Evolutionary conservation across 1,140 invertebrate genomes (phyloP).

Genomic region (Drosophila tristis): DNA sequence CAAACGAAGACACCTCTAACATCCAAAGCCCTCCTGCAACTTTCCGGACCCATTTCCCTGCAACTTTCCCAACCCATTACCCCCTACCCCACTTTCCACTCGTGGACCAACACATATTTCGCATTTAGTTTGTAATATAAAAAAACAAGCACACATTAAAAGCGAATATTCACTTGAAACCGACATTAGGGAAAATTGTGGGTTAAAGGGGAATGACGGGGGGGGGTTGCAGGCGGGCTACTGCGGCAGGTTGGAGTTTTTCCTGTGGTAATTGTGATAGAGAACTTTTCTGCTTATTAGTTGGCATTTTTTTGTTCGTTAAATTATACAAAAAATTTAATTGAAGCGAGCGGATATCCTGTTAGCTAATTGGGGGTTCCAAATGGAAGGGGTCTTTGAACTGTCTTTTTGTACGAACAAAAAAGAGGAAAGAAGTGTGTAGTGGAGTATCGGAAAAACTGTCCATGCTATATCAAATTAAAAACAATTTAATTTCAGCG

Average conservation of each 20-base stretch:
- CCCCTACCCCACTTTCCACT: not conserved
- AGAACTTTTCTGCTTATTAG: no score
- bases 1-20: constrained; percentile 35
- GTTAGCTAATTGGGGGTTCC: no score
- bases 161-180: constrained; percentile 60
- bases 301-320: no score
- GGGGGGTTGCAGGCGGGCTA: not conserved
- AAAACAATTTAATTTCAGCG: no score
- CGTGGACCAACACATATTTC: constrained; percentile 63
- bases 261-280: not conserved
- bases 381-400: no score
- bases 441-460: not conserved
- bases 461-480: no score
- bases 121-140: constrained; percentile 71
- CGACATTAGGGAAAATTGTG: constrained; percentile 40
- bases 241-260: not conserved
- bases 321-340: no score
- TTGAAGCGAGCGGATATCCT: no score
- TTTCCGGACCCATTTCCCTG: not conserved
- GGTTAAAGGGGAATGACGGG: not conserved
- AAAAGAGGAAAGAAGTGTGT: no score
- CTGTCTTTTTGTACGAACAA: no score
- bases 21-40: not conserved
- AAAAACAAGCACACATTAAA: constrained; percentile 54
- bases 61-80: not conserved